phyloP scores from a whole-genome alignment of 2,113 vertebrate genomes.

The Cnemophilus loriae region DNA sequence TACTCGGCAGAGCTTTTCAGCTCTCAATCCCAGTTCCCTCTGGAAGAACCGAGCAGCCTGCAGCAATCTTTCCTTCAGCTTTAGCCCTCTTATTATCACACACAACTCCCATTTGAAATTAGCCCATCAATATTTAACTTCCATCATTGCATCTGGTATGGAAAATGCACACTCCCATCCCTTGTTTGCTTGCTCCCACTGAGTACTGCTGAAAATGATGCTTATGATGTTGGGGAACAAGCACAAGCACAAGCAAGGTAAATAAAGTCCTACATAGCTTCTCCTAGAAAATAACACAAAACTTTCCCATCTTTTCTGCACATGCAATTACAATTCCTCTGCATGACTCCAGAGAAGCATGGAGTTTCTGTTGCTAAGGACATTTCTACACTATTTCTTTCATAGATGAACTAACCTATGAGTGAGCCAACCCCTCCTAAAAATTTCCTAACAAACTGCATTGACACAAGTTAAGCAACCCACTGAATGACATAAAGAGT shows the following conservation, averaged over 20 bases:
- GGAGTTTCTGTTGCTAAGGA: background rate
- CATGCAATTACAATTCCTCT: background rate
- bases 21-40: background rate
- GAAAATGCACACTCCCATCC: background rate
- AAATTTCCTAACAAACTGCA: background rate
- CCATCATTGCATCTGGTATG: background rate
- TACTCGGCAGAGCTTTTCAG: background rate
- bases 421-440: background rate
- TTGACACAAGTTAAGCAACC: background rate
- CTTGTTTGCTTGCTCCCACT: background rate
- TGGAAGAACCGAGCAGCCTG: background rate
- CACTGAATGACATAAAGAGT: background rate
- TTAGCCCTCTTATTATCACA: constrained; percentile 2
- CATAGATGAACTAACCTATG: background rate
- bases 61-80: background rate
- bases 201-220: background rate
- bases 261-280: background rate
- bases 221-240: background rate
- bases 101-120: background rate
- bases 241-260: background rate
- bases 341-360: background rate
- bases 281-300: background rate
- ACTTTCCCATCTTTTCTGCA: background rate
- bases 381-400: background rate
- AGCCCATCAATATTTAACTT: constrained; percentile 46